Evolutionary conservation across 1,140 invertebrate genomes (phyloP).

Genomic region (Heliothis virescens): DNA sequence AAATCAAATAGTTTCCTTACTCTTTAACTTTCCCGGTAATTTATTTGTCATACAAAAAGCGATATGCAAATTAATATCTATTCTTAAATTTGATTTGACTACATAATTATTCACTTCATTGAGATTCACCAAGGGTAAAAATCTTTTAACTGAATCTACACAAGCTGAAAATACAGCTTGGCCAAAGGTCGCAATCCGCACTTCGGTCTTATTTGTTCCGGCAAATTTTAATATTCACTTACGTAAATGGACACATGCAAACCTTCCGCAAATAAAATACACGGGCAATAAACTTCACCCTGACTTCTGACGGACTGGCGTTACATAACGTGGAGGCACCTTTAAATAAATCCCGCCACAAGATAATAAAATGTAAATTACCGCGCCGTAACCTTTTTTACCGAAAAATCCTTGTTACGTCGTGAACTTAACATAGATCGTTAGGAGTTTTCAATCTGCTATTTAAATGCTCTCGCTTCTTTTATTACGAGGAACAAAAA

Average conservation of each 20-base stretch:
- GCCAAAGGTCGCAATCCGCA: neutral
- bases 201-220: neutral
- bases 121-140: no score
- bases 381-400: constrained; percentile 43
- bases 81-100: no score
- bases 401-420: constrained; percentile 56
- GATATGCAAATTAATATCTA: no score
- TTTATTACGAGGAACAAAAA: constrained; percentile 68
- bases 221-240: constrained; percentile 6
- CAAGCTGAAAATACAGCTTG: neutral
- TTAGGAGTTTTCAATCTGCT: constrained; percentile 71
- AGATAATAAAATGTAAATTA: constrained; percentile 54
- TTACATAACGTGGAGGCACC: constrained; percentile 37
- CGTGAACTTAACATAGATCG: constrained; percentile 61
- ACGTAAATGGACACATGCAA: constrained; percentile 22
- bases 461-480: constrained; percentile 68
- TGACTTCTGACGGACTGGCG: constrained; percentile 13
- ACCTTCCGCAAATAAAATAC: constrained; percentile 17
- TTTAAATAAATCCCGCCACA: constrained; percentile 46
- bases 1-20: no score
- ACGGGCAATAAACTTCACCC: constrained; percentile 12
- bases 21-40: no score
- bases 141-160: no score
- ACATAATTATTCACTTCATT: no score
- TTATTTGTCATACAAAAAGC: no score